Base-by-base conservation (phyloP, 2,113 vertebrate species). In the Phycodurus eques region DNA sequence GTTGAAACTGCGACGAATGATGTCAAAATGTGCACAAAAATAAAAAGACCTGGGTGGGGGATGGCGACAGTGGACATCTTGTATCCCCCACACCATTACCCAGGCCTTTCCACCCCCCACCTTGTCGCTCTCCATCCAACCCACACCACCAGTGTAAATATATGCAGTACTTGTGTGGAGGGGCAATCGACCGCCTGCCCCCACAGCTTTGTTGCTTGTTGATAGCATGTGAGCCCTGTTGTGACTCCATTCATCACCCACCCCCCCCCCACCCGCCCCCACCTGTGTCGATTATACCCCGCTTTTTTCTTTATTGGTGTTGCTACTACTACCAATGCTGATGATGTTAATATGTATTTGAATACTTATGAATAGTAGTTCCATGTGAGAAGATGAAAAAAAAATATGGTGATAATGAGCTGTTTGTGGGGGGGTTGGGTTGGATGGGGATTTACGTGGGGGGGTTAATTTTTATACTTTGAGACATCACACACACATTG, bases 181-280 rank as follows among this genome's bases (percentile, higher is more conserved):
- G 19, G 62, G 62, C 59, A 61, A 17, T 61, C 33, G 42, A 67
- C 22, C 12, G n/a, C 27, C 65, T 31, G 20, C 65, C 85, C 85
- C 87, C 76, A 83, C 82, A 61, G 84, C 88, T 89, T 89, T 85
- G 90, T 93, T 87, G 89, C 92, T 93, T 93, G 93, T 94, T 92
- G 89, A 94, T 94, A 93, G 93, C 93, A 94, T 94, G 93, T 92
- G 93, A 93, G 92, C 91, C 87, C 90, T 91, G 90, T 94, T 80
- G 92, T 94, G 89, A 91, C 73, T 89, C 88, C 89, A 88, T 81
- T 80, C 81, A 68, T 61, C 77, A 49, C 74, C 42, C 70, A 17
- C 64, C 43, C 15, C 42, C 70, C n/a, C 64, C 43, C 15, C 33
- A 69, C 67, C 14, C 46, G 15, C 57, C 47, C 46, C 42, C 35